Evolutionary conservation across 2,113 vertebrate species (phyloP).

Genomic region (Ancistrus triradiatus): DNA sequence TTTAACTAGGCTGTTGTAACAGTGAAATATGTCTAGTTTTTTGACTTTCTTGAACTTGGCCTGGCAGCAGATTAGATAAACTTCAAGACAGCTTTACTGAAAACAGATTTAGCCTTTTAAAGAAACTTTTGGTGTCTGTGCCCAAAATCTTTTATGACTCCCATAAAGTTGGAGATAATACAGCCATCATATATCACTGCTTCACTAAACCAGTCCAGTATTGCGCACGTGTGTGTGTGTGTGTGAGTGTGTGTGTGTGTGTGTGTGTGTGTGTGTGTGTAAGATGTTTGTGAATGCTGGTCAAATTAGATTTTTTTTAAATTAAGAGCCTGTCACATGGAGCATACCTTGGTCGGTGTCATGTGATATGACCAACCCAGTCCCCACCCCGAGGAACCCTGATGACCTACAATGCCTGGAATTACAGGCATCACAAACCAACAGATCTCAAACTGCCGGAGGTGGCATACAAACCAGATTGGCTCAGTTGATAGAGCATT

Average conservation of each 20-base stretch:
- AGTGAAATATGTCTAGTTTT: background rate
- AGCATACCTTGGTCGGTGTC: too few species aligned
- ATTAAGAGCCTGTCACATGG: too few species aligned
- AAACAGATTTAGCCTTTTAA: constrained; percentile 21
- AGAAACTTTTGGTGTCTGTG: background rate
- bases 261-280: background rate
- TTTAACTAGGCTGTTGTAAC: background rate
- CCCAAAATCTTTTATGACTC: background rate
- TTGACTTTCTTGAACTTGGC: background rate
- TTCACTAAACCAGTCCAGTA: background rate
- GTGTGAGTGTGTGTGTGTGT: background rate
- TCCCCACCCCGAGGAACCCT: too few species aligned
- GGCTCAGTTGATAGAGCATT: too few species aligned
- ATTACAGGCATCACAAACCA: too few species aligned
- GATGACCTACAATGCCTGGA: too few species aligned
- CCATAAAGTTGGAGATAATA: constrained; percentile 14
- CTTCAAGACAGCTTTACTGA: constrained; percentile 1
- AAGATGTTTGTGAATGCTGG: too few species aligned
- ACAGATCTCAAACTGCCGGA: too few species aligned
- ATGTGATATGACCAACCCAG: too few species aligned
- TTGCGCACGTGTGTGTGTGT: constrained; percentile 1
- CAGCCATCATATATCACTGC: too few species aligned
- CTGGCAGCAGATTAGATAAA: background rate
- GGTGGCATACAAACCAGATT: too few species aligned
- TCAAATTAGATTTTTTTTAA: too few species aligned